A percentile compares a stretch with the other conserved stretches of the same genome.
These are phyloP conservation scores for Siniperca scherzeri DNA, from an alignment of 2,797 vertebrate genomes.

Conservation along the genomic window DNA sequence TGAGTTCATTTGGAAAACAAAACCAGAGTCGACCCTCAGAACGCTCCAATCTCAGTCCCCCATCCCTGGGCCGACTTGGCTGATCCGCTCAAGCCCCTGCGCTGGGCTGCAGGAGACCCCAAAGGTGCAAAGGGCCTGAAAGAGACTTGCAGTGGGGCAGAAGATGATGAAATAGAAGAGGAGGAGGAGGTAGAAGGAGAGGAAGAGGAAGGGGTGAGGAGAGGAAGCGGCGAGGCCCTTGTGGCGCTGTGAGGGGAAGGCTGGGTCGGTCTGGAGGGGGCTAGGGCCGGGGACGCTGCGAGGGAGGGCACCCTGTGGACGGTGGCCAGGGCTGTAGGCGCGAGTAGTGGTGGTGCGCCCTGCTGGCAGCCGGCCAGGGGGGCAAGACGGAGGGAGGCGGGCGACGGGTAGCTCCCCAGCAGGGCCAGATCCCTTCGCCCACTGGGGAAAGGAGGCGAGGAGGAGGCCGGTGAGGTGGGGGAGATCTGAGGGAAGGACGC, in stretches of 20 bases:
- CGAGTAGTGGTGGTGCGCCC: slow-evolving; percentile 74
- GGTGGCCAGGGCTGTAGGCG: slow-evolving; percentile 77
- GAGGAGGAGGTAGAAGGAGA: slow-evolving; percentile 70
- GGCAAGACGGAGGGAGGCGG: slow-evolving; percentile 80
- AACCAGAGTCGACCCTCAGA: slow-evolving; percentile 81
- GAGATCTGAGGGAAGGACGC: slow-evolving; percentile 88
- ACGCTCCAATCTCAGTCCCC: slow-evolving; percentile 93
- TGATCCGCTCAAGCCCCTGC: slow-evolving; percentile 77
- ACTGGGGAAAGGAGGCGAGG: slow-evolving; percentile 77
- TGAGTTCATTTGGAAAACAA: slow-evolving; percentile 48
- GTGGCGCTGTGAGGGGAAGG: slow-evolving; percentile 82
- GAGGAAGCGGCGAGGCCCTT: slow-evolving; percentile 71
- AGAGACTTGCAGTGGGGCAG: slow-evolving; percentile 78
- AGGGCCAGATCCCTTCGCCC: slow-evolving; percentile 86
- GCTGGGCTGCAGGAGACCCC: slow-evolving; percentile 77
- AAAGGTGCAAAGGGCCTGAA: slow-evolving; percentile 86
- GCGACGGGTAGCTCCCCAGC: slow-evolving; percentile 86
- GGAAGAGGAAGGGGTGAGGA: slow-evolving; percentile 72
- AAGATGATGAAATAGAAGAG: slow-evolving; percentile 73
- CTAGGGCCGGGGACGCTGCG: slow-evolving; percentile 56
- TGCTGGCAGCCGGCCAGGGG: slow-evolving; percentile 83
- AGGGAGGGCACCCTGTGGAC: slow-evolving; percentile 82
- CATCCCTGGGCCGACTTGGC: slow-evolving; percentile 87
- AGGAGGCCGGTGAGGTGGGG: slow-evolving; percentile 70
- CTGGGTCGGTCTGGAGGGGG: slow-evolving; percentile 79